A percentile compares a stretch with the other conserved stretches of the same genome.
phyloP scores from a whole-genome alignment of 2,113 vertebrate genomes.

The Eupsittula cactorum region DNA sequence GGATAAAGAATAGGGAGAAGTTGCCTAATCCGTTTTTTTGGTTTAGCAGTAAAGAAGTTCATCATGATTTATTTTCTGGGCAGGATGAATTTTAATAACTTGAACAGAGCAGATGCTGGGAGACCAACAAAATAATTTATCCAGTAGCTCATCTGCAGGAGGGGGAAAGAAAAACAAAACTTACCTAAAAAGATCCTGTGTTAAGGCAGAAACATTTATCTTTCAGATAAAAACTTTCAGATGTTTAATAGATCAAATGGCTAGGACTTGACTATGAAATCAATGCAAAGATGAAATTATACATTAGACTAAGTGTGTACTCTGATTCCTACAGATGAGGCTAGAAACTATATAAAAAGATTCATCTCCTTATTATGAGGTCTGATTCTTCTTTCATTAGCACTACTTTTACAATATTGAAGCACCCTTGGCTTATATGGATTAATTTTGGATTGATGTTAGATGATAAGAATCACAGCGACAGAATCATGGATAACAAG shows the following conservation, averaged over 20 bases:
- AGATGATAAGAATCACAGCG: background rate
- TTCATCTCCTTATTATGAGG: background rate
- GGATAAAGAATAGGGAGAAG: background rate
- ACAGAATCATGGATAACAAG: background rate
- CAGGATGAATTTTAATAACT: background rate
- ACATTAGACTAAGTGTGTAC: background rate
- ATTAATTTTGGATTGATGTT: background rate
- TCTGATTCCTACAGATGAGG: background rate
- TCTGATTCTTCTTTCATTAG: background rate
- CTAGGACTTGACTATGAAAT: background rate
- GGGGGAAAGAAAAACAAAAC: background rate
- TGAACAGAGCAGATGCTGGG: background rate
- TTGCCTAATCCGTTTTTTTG: background rate
- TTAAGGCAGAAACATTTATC: background rate
- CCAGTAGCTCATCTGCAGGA: background rate
- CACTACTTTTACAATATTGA: background rate
- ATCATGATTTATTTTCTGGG: background rate
- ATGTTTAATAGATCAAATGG: conserved; percentile 46
- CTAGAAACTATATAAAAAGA: background rate
- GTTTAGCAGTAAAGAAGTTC: background rate
- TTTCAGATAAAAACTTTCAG: background rate
- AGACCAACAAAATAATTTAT: background rate
- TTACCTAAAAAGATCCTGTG: background rate
- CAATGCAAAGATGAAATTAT: conserved; percentile 35
- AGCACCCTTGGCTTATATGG: background rate